phyloP scores from a whole-genome alignment of 2,888 invertebrate species.

The Drosophila lacicola region DNA sequence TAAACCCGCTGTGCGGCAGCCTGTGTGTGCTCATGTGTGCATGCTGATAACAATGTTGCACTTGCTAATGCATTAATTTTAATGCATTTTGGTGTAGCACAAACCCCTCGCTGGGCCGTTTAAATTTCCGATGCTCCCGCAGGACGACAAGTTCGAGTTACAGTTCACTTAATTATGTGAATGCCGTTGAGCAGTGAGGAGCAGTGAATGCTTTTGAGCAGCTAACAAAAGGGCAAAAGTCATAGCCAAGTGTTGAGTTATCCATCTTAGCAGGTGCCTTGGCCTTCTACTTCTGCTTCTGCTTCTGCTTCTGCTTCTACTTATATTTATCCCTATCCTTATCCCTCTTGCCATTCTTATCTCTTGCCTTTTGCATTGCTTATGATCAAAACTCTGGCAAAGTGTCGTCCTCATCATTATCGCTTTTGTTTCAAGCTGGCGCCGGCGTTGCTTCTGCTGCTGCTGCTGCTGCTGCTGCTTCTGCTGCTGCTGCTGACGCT shows the following conservation, averaged over 20 bases:
- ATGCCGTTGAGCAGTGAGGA: constrained; percentile 46
- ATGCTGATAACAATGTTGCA: constrained; percentile 79
- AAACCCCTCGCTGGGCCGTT: constrained; percentile 33
- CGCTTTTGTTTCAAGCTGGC: constrained; percentile 70
- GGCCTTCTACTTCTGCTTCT: constrained; percentile 32
- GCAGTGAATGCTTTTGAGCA: constrained; percentile 25
- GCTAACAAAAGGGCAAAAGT: constrained; percentile 54
- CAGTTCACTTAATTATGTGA: constrained; percentile 74
- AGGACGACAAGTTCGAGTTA: constrained; percentile 44
- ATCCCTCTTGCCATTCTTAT: constrained; percentile 11
- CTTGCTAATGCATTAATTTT: constrained; percentile 80
- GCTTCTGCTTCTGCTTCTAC: constrained; percentile 18
- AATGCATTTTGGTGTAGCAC: constrained; percentile 70
- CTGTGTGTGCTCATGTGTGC: constrained; percentile 77
- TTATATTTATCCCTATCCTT: constrained; percentile 5
- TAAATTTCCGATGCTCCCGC: constrained; percentile 46
- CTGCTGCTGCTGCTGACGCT: constrained; percentile 25
- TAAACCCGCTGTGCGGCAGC: not conserved
- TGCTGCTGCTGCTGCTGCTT: constrained; percentile 8
- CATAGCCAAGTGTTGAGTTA: constrained; percentile 60
- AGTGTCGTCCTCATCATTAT: constrained; percentile 77
- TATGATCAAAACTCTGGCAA: constrained; percentile 73
- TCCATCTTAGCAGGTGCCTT: constrained; percentile 74
- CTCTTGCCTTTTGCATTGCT: constrained; percentile 42
- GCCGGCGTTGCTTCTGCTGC: constrained; percentile 2